Evolutionary conservation across 2,888 invertebrate species (phyloP), one percentile per base, ranked within the genome.

Genomic region (Sesia bembeciformis): DNA sequence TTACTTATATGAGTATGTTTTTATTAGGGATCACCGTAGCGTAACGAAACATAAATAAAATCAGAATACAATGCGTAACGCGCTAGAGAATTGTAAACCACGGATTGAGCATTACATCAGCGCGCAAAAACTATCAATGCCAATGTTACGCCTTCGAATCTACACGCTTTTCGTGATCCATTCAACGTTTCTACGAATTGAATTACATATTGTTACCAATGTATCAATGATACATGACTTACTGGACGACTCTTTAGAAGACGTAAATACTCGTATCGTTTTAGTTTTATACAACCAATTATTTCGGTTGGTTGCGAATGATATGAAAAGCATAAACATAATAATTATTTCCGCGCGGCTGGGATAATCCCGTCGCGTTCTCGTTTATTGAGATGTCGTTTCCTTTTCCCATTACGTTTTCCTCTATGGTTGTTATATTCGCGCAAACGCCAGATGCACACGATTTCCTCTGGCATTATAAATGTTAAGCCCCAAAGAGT

Each of bases 81-180:
- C 68, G 62, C 57, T 58, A 56, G 65, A 54, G 23, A 23, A 67
- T 67, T 71, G 67, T 72, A 69, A 74, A 72, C 69, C 66, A 64
- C 65, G 62, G 64, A 69, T 74, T 68, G 67, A 72, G 64, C 68
- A 70, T 83, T 81, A 83, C 78, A 78, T 78, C 78, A 80, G 69
- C 74, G 60, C 59, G 65, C 72, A 81, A 82, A 83, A 84, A 81
- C 72, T 73, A 72, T 38, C 81, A 81, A 80, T 83, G 81, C 74
- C 79, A 81, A 78, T 80, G 77, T 73, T 78, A 78, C 77, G 73
- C 70, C 71, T 72, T 61, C 66, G 58, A 68, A 67, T 65, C 56
- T 64, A 61, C 58, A 52, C 61, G 53, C 55, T 55, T 52, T 64
- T 57, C 55, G 40, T 39, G 58, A 56, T 61, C 62, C 78, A 79